phyloP scores from a whole-genome alignment of 2,888 invertebrate genomes.

The Amiota communis region DNA sequence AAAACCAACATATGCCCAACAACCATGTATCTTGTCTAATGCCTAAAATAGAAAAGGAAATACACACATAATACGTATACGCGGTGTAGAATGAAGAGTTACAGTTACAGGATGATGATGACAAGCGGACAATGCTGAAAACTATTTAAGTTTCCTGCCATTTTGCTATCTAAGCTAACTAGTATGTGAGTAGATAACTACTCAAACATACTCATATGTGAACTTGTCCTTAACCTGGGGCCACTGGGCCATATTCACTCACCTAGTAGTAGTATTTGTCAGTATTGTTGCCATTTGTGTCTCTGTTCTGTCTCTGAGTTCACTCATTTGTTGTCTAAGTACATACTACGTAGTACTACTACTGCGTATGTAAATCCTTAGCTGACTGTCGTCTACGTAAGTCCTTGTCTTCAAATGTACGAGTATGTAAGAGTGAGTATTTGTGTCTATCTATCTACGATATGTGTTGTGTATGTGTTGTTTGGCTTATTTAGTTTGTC shows the following conservation, averaged over 20 bases:
- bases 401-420: slow-evolving; percentile 11
- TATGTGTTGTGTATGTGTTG: slow-evolving; percentile 9
- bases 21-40: not conserved
- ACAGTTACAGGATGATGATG: not conserved
- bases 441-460: slow-evolving; percentile 32
- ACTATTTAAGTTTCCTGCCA: slow-evolving; percentile 18
- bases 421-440: not conserved
- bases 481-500: slow-evolving; percentile 11
- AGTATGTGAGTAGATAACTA: no score
- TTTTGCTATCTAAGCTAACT: no score
- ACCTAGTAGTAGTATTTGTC: not conserved
- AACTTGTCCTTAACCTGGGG: slow-evolving; percentile 12
- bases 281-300: not conserved
- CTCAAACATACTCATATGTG: not conserved
- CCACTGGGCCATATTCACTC: not conserved
- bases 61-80: no score
- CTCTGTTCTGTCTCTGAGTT: not conserved
- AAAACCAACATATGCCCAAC: not conserved
- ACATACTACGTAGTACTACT: not conserved
- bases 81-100: no score
- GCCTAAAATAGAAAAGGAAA: not conserved
- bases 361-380: slow-evolving; percentile 1
- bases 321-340: not conserved
- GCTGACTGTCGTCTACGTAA: not conserved
- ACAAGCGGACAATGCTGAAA: not conserved